Evolutionary conservation across 2,888 invertebrate species (phyloP).

Genomic region (Sepioteuthis lessoniana): DNA sequence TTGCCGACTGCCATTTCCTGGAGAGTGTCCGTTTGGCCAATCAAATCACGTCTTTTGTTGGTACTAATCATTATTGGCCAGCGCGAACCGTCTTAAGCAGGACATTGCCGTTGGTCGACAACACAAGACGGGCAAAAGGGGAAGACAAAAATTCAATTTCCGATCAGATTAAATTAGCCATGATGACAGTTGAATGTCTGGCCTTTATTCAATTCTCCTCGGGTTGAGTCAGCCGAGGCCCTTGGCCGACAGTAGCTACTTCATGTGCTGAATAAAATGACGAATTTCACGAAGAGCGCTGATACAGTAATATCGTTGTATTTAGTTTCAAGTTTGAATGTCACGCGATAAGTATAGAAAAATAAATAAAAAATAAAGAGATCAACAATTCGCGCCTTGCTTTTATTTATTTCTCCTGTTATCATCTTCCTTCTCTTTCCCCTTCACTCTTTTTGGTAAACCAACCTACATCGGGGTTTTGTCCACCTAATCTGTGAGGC

Average conservation of each 20-base stretch:
- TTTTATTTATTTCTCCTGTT: no score
- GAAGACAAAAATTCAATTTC: constrained; percentile 33
- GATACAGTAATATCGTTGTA: neutral
- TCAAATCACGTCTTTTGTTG: neutral
- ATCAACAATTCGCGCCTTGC: neutral
- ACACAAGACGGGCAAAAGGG: neutral
- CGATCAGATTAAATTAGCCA: constrained; percentile 33
- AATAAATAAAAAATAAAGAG: neutral
- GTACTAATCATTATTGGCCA: constrained; percentile 4
- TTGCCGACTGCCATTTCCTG: neutral
- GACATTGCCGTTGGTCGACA: neutral
- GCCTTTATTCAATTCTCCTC: constrained; percentile 1
- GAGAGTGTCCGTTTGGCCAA: neutral
- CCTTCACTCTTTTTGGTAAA: no score
- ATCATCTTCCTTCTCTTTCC: no score
- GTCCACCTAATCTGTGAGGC: no score
- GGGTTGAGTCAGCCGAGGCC: neutral
- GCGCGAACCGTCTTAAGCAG: neutral
- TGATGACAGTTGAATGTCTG: constrained; percentile 23
- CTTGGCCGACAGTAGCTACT: neutral
- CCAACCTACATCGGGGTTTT: no score
- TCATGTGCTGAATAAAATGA: neutral
- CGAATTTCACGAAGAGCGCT: neutral
- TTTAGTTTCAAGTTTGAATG: neutral
- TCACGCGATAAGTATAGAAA: neutral